These are phyloP conservation scores for Cryptocephalus primarius DNA, from an alignment of 2,888 invertebrate genomes.

Conservation along the genomic window DNA sequence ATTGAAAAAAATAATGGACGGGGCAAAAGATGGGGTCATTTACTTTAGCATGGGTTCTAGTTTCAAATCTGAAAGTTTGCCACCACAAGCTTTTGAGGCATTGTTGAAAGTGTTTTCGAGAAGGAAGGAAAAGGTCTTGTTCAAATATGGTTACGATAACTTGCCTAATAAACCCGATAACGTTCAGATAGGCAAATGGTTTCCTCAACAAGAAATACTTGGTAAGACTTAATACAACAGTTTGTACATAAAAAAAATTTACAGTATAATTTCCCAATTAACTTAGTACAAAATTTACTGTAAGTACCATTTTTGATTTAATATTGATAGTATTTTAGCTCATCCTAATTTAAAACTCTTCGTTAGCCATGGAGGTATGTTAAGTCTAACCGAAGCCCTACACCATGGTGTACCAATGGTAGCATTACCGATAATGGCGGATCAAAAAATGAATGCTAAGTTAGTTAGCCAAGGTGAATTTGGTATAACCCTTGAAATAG, in stretches of 20 bases:
- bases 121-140: conserved; percentile 51
- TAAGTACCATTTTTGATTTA: no score
- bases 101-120: conserved; percentile 46
- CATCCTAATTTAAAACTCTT: conserved; percentile 39
- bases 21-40: conserved; percentile 31
- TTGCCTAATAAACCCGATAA: conserved; percentile 45
- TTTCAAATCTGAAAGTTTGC: conserved; percentile 43
- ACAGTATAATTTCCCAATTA: no score
- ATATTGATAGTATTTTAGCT: conserved; percentile 16
- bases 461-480: conserved; percentile 35
- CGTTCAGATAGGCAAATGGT: conserved; percentile 49
- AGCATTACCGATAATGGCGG: conserved; percentile 42
- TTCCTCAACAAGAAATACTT: conserved; percentile 45
- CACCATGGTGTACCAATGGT: conserved; percentile 40
- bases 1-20: conserved; percentile 17
- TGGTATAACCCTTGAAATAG: conserved; percentile 33
- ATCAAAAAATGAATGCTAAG: conserved; percentile 41
- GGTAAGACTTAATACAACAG: conserved; percentile 11
- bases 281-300: no score
- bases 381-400: conserved; percentile 41
- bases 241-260: no score
- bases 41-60: conserved; percentile 45
- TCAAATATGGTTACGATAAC: conserved; percentile 56
- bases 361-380: conserved; percentile 40
- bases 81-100: conserved; percentile 38